Percentiles rank a stretch among this genome's conserved stretches.
phyloP scores from a whole-genome alignment of 2,888 invertebrate genomes.

The Ditula angustiorana region DNA sequence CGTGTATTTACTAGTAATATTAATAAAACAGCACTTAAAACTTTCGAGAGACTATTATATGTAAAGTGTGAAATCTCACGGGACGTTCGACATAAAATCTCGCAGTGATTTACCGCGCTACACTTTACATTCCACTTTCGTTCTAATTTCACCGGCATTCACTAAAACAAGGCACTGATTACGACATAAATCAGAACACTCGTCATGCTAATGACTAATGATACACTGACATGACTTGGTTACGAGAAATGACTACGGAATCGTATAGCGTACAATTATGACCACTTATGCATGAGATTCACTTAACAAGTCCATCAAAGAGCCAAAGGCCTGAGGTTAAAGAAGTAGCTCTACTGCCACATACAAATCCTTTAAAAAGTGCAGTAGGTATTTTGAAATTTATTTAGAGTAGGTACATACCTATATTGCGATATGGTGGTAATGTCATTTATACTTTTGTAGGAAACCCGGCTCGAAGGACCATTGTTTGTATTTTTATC shows the following conservation, averaged over 20 bases:
- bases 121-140: conserved; percentile 6
- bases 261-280: conserved; percentile 20
- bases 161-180: conserved; percentile 15
- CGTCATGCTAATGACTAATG: conserved; percentile 44
- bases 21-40: conserved; percentile 25
- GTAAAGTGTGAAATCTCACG: conserved; percentile 9
- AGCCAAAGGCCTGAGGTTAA: conserved; percentile 40
- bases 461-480: too few relatives aligned
- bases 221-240: conserved; percentile 22
- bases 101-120: background rate
- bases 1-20: conserved; percentile 6
- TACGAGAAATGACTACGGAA: background rate
- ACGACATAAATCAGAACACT: conserved; percentile 33
- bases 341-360: conserved; percentile 3
- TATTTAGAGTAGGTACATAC: too few relatives aligned
- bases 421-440: too few relatives aligned
- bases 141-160: conserved; percentile 10
- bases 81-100: conserved; percentile 3
- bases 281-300: conserved; percentile 46
- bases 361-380: too few relatives aligned
- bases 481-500: too few relatives aligned
- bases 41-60: conserved; percentile 9
- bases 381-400: too few relatives aligned
- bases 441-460: too few relatives aligned
- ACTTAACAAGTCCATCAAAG: conserved; percentile 56